Evolutionary conservation across 2,888 invertebrate species (phyloP), one percentile per base, ranked within the genome.

Genomic region (Platerodrilus igneus): DNA sequence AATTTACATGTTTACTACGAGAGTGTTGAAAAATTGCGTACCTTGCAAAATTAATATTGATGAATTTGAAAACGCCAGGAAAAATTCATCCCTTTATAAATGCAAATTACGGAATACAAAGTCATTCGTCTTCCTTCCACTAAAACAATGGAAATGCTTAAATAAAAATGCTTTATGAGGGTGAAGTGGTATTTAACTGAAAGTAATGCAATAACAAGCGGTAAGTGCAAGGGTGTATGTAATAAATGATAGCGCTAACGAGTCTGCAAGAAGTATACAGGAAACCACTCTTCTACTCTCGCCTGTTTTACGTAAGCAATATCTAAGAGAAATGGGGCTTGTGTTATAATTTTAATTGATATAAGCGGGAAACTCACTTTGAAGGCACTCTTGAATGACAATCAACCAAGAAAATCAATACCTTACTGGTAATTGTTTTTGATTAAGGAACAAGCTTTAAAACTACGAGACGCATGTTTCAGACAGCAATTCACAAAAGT

Each of bases 241-340:
- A 53, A 53, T 53, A 51, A 53, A 53, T 51, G 48, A 44, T 46
- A 42, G 49, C 46, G 48, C 42, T 54, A 55, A 55, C 55, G 53
- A 55, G 48, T 46, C 45, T 41, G 50, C 45, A 41, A 47, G 48
- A 50, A 52, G 52, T 53, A 51, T 53, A 48, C 47, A 51, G 54
- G 55, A 55, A 57, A 57, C 53, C 57, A 45, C 51, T 51, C 54
- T 52, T 55, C 53, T 53, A 55, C 48, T 45, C 41, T 45, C 50
- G 55, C 53, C 53, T 43, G 50, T 45, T 54, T 51, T 52, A 47
- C 47, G 51, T 48, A 50, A 45, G 37, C 47, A 42, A 44, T 34
- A 21, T n/a, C n/a, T 16, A 33, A 38, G 42, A 41, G 22, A 23
- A 37, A 28, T 21, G 32, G 35, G 23, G 31, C 31, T 31, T 37